Evolutionary conservation across 2,797 vertebrate species (phyloP).

Genomic region (Muscicapa striata): DNA sequence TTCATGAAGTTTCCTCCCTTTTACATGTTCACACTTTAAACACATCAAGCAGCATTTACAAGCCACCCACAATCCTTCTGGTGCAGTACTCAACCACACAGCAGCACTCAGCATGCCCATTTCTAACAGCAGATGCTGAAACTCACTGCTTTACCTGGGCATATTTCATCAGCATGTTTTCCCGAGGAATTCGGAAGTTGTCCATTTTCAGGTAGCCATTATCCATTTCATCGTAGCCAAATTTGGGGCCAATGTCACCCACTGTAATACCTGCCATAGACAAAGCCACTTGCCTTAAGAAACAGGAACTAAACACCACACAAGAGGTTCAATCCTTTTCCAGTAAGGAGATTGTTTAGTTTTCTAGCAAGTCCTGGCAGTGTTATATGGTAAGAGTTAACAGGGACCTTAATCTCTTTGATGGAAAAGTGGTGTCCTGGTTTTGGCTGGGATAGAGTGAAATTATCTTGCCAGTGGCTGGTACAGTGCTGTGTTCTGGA

Average conservation of each 20-base stretch:
- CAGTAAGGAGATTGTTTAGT: neutral
- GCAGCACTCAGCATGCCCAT: neutral
- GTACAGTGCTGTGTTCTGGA: neutral
- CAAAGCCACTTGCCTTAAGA: neutral
- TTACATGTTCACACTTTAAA: neutral
- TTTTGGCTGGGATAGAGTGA: neutral
- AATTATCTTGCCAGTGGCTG: neutral
- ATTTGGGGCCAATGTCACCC: slow-evolving; percentile 97
- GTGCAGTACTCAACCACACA: neutral
- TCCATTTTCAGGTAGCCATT: slow-evolving; percentile 96
- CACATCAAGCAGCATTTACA: neutral
- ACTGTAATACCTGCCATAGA: slow-evolving; percentile 83
- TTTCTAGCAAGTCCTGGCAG: neutral
- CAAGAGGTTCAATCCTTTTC: neutral
- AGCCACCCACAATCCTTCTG: neutral
- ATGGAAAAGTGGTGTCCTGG: neutral
- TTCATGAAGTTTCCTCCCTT: neutral
- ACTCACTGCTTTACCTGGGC: slow-evolving; percentile 83
- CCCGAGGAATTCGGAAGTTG: slow-evolving; percentile 90
- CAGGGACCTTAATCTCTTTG: neutral
- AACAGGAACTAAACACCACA: neutral
- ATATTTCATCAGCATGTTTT: slow-evolving; percentile 98
- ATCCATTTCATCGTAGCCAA: slow-evolving; percentile 95
- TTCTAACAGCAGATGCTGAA: neutral
- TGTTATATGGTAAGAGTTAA: neutral